Evolutionary conservation across 1,140 invertebrate genomes (phyloP), one percentile per base, ranked within the genome.

Genomic region (Probaryconus sp.): DNA sequence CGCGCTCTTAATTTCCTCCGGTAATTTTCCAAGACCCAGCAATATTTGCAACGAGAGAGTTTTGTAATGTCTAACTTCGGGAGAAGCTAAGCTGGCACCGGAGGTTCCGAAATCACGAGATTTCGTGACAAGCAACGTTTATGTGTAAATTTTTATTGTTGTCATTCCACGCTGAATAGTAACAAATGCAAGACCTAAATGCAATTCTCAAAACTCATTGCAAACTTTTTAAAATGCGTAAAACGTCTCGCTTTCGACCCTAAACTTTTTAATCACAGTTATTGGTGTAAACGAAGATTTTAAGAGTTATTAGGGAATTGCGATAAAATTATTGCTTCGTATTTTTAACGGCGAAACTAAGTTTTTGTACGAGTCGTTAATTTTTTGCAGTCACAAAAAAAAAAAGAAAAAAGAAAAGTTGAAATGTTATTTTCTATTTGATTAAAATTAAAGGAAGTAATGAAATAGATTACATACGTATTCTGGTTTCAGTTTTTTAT

Each of bases 401-500:
- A n/a, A n/a, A n/a, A n/a, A n/a, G 7, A 24, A 24, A 24, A 24
- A 24, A 24, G 21, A n/a, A n/a, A 24, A 24, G 7, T 24, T 3
- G 21, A 4, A 24, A 24, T 24, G 21, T n/a, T n/a, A n/a, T n/a
- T n/a, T 24, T 7, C 3, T 24, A 3, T 3, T 24, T 7, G 3
- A 24, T 24, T 7, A 24, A 24, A 24, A 24, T 4, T 24, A 7
- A 3, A 24, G 3, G 21, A 24, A 4, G 3, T 4, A 24, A 4
- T 7, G 2, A 31, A 5, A 53, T 43, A 43, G 28, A 24, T 33
- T 69, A 91, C 93, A 92, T 88, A 97, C 96, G 88, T 94, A 97
- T 94, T 98, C 97, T 2, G 96, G 94, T 83, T 99, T 99, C 1
- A 95, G 88, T 85, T 98, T 97, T 85, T 99, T 99, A 81, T 99